Conservation (phyloP, 2,888 invertebrate genomes). For the Plagodis pulveraria region DNA sequence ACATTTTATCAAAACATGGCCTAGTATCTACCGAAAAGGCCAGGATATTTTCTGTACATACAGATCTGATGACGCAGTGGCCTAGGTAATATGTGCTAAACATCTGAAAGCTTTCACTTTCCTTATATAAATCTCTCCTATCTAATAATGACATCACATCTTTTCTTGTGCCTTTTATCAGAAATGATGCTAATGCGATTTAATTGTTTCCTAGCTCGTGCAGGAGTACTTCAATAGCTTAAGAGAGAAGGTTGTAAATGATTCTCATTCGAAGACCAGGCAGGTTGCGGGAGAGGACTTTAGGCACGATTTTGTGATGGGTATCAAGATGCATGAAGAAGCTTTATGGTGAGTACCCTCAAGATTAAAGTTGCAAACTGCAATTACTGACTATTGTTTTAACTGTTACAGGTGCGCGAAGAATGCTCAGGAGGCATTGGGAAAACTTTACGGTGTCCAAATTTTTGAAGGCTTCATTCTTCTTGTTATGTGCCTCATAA, state of each 20-base stretch:
- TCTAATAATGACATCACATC: too few relatives aligned
- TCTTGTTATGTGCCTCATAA: constrained; percentile 56
- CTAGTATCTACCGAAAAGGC: too few relatives aligned
- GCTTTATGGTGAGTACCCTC: constrained; percentile 54
- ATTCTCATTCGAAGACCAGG: constrained; percentile 31
- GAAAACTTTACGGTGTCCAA: constrained; percentile 61
- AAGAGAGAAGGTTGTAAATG: constrained; percentile 40
- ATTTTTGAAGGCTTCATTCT: constrained; percentile 55
- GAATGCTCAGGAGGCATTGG: constrained; percentile 56
- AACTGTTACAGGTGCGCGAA: constrained; percentile 54
- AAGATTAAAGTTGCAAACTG: neutral
- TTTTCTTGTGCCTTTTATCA: too few relatives aligned
- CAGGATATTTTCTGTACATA: too few relatives aligned
- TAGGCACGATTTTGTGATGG: constrained; percentile 51
- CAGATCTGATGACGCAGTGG: too few relatives aligned
- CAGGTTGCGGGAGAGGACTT: constrained; percentile 44
- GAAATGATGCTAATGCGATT: neutral
- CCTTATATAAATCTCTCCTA: too few relatives aligned
- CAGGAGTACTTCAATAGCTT: constrained; percentile 52
- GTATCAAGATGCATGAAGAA: constrained; percentile 60
- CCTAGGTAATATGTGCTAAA: too few relatives aligned
- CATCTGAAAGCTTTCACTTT: too few relatives aligned
- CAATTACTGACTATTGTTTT: constrained; percentile 12
- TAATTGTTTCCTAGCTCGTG: constrained; percentile 9
- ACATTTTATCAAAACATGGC: too few relatives aligned